Evolutionary conservation across 2,113 vertebrate species (phyloP), one percentile per base, ranked within the genome.

Genomic region (Anolis sagrei): DNA sequence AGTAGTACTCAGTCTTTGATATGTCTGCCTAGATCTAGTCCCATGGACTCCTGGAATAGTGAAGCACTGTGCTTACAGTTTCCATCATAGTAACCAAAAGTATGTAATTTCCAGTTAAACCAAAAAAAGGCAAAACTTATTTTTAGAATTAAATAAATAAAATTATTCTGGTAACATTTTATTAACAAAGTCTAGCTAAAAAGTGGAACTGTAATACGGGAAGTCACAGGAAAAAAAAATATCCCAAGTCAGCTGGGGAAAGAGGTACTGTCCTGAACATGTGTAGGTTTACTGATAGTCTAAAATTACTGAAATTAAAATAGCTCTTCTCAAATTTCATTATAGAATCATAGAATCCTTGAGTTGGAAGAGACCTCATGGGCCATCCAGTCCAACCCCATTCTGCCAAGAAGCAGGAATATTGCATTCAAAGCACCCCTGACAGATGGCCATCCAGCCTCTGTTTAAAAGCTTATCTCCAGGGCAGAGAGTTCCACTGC

Each of bases 291-390:
- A 79, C 36, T 73, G 84, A 74, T 86, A 86, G 68, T 83, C 72
- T 76, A 83, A 64, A 74, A 62, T 83, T 83, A 66, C 39, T 76
- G 54, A 58, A 79, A 78, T 84, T 77, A 69, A 85, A 85, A 85
- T 85, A 85, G 75, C 70, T 36, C 74, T 39, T 77, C 83, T 85
- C 76, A 39, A 13, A 32, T 85, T 79, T 85, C 49, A 70, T 29
- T n/a, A n/a, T n/a, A n/a, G n/a, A n/a, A n/a, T n/a, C n/a, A n/a
- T n/a, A n/a, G n/a, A n/a, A n/a, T n/a, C n/a, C n/a, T n/a, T n/a
- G n/a, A n/a, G n/a, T n/a, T n/a, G n/a, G n/a, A n/a, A n/a, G n/a
- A n/a, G n/a, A n/a, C n/a, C n/a, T n/a, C n/a, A n/a, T n/a, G n/a
- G n/a, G n/a, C n/a, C n/a, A n/a, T n/a, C n/a, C n/a, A n/a, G n/a